Percentiles rank a stretch among this genome's conserved stretches.
Evolutionary conservation across 2,797 vertebrate genomes (phyloP).

Genomic region (Gymnoscopelus braueri): DNA sequence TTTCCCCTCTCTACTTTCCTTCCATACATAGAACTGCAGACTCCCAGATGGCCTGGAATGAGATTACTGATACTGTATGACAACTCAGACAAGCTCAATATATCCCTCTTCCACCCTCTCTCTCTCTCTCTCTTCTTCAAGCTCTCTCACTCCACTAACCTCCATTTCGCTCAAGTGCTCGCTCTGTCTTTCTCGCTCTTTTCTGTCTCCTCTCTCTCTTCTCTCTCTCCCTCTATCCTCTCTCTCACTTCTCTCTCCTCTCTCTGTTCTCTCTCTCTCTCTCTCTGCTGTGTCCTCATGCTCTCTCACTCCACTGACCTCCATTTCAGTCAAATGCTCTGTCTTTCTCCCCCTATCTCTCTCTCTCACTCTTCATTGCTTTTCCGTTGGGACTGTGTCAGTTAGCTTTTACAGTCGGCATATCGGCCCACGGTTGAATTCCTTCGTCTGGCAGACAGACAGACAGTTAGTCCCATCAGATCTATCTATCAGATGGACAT

Average conservation of each 20-base stretch:
- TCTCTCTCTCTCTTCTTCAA: background rate
- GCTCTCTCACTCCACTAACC: slow-evolving; percentile 38
- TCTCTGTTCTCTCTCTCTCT: slow-evolving; percentile 38
- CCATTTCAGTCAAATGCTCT: slow-evolving; percentile 33
- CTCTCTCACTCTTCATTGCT: background rate
- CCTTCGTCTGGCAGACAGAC: slow-evolving; percentile 2
- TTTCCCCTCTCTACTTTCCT: background rate
- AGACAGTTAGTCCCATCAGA: slow-evolving; percentile 11
- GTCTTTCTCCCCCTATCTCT: slow-evolving; percentile 23
- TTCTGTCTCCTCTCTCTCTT: slow-evolving; percentile 17
- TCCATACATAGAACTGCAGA: slow-evolving; percentile 46
- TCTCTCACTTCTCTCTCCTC: slow-evolving; percentile 30
- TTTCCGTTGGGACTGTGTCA: background rate
- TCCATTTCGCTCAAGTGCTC: slow-evolving; percentile 40
- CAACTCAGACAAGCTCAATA: slow-evolving; percentile 28
- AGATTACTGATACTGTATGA: slow-evolving; percentile 55
- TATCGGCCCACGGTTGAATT: slow-evolving; percentile 42
- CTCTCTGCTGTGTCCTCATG: slow-evolving; percentile 18
- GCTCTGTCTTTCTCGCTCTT: slow-evolving; percentile 44
- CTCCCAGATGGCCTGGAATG: slow-evolving; percentile 45
- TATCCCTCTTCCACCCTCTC: slow-evolving; percentile 19
- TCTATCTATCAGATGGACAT: slow-evolving; percentile 13
- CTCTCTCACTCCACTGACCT: slow-evolving; percentile 43
- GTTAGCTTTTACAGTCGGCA: slow-evolving; percentile 31
- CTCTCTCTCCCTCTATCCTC: slow-evolving; percentile 21